phyloP scores from a whole-genome alignment of 2,113 vertebrate species.

The Chiloscyllium plagiosum region DNA sequence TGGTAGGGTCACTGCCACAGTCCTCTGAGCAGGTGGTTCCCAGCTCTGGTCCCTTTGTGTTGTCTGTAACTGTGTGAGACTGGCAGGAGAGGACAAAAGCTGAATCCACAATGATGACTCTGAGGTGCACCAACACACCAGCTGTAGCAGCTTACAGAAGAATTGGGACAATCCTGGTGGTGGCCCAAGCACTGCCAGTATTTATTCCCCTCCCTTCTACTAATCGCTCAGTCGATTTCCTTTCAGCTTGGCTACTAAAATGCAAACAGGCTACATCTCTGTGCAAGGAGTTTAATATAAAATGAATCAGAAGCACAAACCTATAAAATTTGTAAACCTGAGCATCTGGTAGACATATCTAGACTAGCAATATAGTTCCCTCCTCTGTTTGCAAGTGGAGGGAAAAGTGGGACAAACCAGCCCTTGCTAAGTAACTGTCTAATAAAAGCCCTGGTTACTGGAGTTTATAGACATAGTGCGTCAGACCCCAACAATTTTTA shows the following conservation, averaged over 20 bases:
- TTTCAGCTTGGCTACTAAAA: neutral
- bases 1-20: neutral
- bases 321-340: neutral
- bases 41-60: neutral
- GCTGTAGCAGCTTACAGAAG: neutral
- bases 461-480: neutral
- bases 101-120: neutral
- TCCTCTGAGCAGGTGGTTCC: neutral
- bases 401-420: neutral
- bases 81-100: neutral
- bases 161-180: neutral
- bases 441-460: slow-evolving; percentile 1
- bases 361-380: neutral
- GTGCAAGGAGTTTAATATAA: too few relatives aligned
- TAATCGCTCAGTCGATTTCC: neutral
- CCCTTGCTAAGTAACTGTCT: neutral
- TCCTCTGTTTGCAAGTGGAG: neutral
- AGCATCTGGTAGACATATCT: neutral
- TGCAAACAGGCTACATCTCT: neutral
- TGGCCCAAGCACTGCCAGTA: neutral
- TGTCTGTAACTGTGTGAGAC: neutral
- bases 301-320: neutral
- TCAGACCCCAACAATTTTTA: neutral
- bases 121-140: neutral
- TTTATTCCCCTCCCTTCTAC: neutral